These are phyloP conservation scores for Nibea albiflora DNA, from an alignment of 2,113 vertebrate species.

Conservation along the genomic window DNA sequence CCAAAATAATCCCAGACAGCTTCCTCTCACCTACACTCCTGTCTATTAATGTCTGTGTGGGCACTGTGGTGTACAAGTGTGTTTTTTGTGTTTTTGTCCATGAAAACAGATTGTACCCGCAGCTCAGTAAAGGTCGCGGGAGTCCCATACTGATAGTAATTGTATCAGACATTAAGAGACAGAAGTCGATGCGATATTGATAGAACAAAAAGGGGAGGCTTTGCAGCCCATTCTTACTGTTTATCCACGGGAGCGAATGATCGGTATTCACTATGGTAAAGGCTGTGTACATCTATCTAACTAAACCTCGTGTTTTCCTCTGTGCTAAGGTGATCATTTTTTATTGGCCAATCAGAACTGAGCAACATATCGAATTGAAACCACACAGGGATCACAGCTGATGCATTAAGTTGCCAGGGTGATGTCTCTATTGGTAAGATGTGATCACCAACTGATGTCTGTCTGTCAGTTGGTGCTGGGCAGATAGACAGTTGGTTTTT, in stretches of 20 bases:
- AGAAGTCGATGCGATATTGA: slow-evolving; percentile 18
- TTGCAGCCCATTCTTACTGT: slow-evolving; percentile 3
- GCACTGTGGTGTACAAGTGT: background rate
- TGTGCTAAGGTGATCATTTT: background rate
- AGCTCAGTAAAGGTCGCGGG: slow-evolving; percentile 14
- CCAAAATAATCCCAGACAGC: slow-evolving; percentile 27
- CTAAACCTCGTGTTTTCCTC: background rate
- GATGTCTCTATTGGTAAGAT: background rate
- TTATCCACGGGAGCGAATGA: background rate
- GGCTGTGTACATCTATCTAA: too few species aligned
- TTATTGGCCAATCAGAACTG: background rate
- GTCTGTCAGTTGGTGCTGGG: background rate
- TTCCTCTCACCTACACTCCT: background rate
- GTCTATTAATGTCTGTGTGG: slow-evolving; percentile 25
- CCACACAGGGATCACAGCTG: background rate
- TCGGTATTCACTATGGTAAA: background rate
- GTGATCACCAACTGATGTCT: background rate
- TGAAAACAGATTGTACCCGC: slow-evolving; percentile 13
- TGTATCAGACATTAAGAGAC: slow-evolving; percentile 22
- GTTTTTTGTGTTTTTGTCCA: slow-evolving; percentile 10
- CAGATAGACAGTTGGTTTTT: background rate
- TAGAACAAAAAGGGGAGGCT: background rate
- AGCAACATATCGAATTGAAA: background rate
- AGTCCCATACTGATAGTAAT: slow-evolving; percentile 26
- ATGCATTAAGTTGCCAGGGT: too few species aligned